Evolutionary conservation across 2,888 invertebrate species (phyloP), one percentile per base, ranked within the genome.

Genomic region (Phania funesta): DNA sequence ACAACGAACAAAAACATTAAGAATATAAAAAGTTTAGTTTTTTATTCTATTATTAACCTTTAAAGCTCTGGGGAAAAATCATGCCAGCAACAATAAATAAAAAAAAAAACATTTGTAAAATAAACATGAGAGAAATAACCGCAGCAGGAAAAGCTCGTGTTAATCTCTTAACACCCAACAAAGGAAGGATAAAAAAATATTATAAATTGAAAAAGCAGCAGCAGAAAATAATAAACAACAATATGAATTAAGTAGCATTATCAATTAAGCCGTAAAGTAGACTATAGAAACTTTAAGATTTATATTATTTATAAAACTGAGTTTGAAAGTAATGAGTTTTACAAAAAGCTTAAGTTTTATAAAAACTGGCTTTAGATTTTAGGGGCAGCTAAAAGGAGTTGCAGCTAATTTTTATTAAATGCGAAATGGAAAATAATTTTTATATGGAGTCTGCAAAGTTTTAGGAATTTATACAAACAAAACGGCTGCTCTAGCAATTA

Each of bases 161-260:
- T 84, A 84, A 84, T 73, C 84, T 83, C 65, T 80, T 84, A 82
- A 84, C 84, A 84, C 84, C 78, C 73, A 67, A 74, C 76, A 54
- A 41, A 65, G 35, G 16, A 52, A 38, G 44, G 24, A 35, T 56
- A 70, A 70, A 60, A 62, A 22, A 24, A 8, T 38, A 32, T 32
- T 26, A 38, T 58, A 32, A 52, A 60, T 35, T 22, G 26, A 29
- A 54, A 48, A 48, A 54, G 62, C 20, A 62, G 41, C 52, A 35
- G 20, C 16, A 50, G 35, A 50, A 71, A 75, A 70, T 64, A 75
- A 65, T 62, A 73, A 67, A 41, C 54, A 67, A 67, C 71, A 56
- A 76, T 71, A 67, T 62, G 82, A 48, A 82, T 74, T 74, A 82
- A 60, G 65, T 29, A 54, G 74, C 16, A 78, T 82, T 82, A 82